Evolutionary conservation across 2,113 vertebrate genomes (phyloP).

Genomic region (Peromyscus maniculatus): DNA sequence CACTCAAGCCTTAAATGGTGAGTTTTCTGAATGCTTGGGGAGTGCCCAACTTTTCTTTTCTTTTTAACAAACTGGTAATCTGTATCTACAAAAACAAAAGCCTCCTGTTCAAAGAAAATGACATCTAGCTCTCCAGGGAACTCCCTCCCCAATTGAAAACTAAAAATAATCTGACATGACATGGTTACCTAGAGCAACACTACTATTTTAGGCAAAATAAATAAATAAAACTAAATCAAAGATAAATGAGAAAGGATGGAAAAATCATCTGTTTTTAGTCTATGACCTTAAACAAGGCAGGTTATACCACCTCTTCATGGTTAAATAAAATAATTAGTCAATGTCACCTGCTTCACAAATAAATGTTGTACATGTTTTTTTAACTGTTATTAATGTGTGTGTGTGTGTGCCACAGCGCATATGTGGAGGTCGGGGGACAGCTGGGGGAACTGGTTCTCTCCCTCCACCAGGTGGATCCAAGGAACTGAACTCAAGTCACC

Average conservation of each 20-base stretch:
- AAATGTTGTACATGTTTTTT: background rate
- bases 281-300: slow-evolving; percentile 62
- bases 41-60: background rate
- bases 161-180: slow-evolving; percentile 58
- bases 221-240: slow-evolving; percentile 42
- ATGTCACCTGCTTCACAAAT: slow-evolving; percentile 30
- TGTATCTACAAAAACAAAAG: slow-evolving; percentile 39
- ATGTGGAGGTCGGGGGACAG: background rate
- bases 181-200: background rate
- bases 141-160: slow-evolving; percentile 16
- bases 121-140: slow-evolving; percentile 1
- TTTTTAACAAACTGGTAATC: background rate
- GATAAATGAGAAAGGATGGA: slow-evolving; percentile 58
- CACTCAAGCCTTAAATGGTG: background rate
- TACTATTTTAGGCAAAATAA: slow-evolving; percentile 68
- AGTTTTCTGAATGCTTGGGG: background rate
- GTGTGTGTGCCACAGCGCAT: background rate
- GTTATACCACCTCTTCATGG: background rate
- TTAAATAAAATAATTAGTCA: slow-evolving; percentile 44
- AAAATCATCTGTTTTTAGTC: slow-evolving; percentile 55
- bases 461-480: background rate
- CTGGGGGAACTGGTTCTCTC: background rate
- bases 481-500: background rate
- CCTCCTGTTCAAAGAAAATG: background rate
- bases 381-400: background rate